phyloP scores from a whole-genome alignment of 2,113 vertebrate genomes.

The Ptilonorhynchus violaceus region DNA sequence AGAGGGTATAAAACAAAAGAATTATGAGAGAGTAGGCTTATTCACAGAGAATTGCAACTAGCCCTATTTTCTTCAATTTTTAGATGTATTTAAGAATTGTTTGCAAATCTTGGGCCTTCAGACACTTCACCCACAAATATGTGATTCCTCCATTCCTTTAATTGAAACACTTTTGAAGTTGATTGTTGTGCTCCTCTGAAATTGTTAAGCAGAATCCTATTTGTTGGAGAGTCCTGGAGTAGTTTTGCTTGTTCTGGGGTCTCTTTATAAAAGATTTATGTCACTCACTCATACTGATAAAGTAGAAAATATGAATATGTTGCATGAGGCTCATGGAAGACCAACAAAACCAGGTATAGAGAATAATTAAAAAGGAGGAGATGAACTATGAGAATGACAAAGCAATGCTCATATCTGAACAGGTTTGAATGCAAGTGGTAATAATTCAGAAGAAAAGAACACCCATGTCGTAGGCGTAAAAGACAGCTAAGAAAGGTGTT shows the following conservation, averaged over 20 bases:
- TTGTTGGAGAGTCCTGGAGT: not conserved
- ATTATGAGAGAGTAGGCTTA: not conserved
- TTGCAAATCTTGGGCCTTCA: not conserved
- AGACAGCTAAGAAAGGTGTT: not conserved
- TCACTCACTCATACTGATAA: not conserved
- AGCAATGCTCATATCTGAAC: not conserved
- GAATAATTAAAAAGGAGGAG: not conserved
- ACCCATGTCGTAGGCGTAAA: not conserved
- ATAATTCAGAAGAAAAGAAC: not conserved
- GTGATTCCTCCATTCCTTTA: not conserved
- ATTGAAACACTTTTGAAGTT: not conserved
- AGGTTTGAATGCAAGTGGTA: not conserved
- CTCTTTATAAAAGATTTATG: not conserved
- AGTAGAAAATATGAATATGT: not conserved
- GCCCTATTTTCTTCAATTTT: not conserved
- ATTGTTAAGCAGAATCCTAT: not conserved
- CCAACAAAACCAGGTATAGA: not conserved
- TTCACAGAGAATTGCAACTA: not conserved
- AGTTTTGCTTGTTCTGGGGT: not conserved
- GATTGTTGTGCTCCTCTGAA: not conserved
- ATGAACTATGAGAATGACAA: not conserved
- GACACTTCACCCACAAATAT: not conserved
- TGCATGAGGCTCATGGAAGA: not conserved
- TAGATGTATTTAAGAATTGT: not conserved
- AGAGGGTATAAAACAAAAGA: not conserved